A percentile compares a stretch with the other conserved stretches of the same genome.
phyloP scores from a whole-genome alignment of 2,797 vertebrate species.

The Rallus crepitans region DNA sequence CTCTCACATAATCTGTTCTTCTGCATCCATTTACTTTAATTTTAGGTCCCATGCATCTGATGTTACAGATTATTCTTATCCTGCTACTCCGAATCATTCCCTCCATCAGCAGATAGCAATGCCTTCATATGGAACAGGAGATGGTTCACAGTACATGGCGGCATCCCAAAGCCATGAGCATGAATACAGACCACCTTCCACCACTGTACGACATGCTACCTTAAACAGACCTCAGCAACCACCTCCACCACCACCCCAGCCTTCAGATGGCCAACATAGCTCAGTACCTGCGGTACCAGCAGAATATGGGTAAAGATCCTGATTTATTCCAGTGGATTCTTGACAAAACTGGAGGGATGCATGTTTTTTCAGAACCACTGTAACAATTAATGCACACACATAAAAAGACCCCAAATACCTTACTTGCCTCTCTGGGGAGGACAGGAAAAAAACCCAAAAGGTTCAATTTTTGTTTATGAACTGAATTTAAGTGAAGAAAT shows the following conservation, averaged over 20 bases:
- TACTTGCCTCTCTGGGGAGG: not conserved
- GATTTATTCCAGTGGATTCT: not conserved
- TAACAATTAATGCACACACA: not conserved
- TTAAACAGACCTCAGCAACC: constrained; percentile 92
- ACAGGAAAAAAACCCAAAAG: not conserved
- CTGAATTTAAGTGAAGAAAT: not conserved
- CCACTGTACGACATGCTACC: constrained; percentile 86
- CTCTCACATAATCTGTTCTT: not conserved
- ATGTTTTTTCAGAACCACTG: not conserved
- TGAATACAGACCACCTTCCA: constrained; percentile 85
- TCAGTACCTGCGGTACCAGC: constrained; percentile 83
- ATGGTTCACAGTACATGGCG: constrained; percentile 72
- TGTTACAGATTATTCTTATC: constrained; percentile 89
- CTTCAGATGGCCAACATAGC: constrained; percentile 84
- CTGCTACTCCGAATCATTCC: constrained; percentile 92
- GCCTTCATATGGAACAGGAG: constrained; percentile 82
- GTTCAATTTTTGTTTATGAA: not conserved
- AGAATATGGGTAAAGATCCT: constrained; percentile 88
- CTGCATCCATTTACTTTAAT: constrained; percentile 30
- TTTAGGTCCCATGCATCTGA: constrained; percentile 90
- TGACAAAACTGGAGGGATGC: not conserved
- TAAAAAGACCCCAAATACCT: not conserved
- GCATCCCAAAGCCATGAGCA: constrained; percentile 84
- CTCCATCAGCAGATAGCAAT: constrained; percentile 87
- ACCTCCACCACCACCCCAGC: constrained; percentile 90